Percentiles rank a stretch among this genome's conserved stretches.
phyloP scores from a whole-genome alignment of 2,113 vertebrate species.

The Gallinago undulata region DNA sequence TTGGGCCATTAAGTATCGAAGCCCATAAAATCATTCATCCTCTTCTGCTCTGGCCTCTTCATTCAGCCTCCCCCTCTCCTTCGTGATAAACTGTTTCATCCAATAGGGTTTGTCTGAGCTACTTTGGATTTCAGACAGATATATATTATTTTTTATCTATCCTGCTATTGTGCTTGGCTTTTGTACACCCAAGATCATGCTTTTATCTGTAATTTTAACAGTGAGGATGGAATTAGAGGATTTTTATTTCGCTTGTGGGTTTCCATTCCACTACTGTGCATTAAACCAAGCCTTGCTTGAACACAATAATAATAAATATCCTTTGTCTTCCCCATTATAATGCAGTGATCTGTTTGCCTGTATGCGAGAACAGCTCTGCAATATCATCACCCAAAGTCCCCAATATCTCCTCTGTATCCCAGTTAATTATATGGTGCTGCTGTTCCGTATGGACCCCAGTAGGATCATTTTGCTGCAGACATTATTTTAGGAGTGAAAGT shows the following conservation, averaged over 20 bases:
- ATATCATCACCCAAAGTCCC: background rate
- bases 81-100: background rate
- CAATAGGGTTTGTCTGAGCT: background rate
- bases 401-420: background rate
- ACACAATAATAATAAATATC: background rate
- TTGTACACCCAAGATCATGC: background rate
- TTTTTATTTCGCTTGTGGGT: background rate
- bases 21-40: slow-evolving; percentile 35
- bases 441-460: background rate
- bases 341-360: background rate
- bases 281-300: background rate
- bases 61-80: background rate
- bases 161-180: background rate
- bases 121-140: background rate
- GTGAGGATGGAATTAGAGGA: background rate
- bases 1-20: slow-evolving; percentile 16
- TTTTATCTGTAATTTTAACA: background rate
- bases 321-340: background rate
- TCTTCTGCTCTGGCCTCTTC: background rate
- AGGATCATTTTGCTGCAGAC: background rate
- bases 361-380: background rate
- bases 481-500: background rate
- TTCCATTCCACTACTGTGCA: background rate
- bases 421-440: background rate
- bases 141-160: background rate